A percentile compares a stretch with the other conserved stretches of the same genome.
Evolutionary conservation across 2,888 invertebrate species (phyloP).

Genomic region (Bellardia bayeri): DNA sequence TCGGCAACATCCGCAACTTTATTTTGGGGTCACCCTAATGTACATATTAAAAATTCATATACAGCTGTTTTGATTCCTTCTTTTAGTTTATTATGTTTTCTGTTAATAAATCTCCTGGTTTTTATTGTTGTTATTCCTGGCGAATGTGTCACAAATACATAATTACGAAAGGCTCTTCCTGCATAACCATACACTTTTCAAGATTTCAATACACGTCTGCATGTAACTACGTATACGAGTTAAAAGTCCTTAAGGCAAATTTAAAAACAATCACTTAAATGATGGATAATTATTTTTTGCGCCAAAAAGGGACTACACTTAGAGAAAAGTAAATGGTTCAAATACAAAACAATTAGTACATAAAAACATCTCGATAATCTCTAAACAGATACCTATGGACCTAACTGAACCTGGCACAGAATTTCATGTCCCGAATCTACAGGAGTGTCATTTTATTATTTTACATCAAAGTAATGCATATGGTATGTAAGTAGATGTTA

Average conservation of each 20-base stretch:
- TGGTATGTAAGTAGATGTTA: too few relatives aligned
- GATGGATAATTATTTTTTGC: conserved; percentile 27
- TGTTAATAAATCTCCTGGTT: neutral
- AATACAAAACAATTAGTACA: neutral
- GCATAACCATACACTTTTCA: conserved; percentile 19
- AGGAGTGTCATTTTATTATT: too few relatives aligned
- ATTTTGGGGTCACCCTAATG: too few relatives aligned
- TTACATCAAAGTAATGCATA: too few relatives aligned
- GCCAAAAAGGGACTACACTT: conserved; percentile 42
- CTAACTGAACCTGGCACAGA: too few relatives aligned
- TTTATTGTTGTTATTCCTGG: conserved; percentile 10
- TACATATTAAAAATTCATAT: neutral
- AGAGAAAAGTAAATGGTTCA: neutral
- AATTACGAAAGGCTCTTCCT: conserved; percentile 39
- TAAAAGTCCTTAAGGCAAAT: conserved; percentile 60
- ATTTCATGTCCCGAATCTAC: too few relatives aligned
- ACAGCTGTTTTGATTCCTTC: conserved; percentile 45
- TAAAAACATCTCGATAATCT: too few relatives aligned
- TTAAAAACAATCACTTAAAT: conserved; percentile 44
- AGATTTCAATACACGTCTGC: neutral
- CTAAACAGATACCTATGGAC: too few relatives aligned
- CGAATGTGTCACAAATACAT: conserved; percentile 49
- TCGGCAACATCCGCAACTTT: too few relatives aligned
- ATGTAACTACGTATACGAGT: conserved; percentile 10
- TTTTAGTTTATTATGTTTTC: neutral